phyloP scores from a whole-genome alignment of 37 sponge, comb jelly and placozoan genomes.

The Axinella damicornis region DNA sequence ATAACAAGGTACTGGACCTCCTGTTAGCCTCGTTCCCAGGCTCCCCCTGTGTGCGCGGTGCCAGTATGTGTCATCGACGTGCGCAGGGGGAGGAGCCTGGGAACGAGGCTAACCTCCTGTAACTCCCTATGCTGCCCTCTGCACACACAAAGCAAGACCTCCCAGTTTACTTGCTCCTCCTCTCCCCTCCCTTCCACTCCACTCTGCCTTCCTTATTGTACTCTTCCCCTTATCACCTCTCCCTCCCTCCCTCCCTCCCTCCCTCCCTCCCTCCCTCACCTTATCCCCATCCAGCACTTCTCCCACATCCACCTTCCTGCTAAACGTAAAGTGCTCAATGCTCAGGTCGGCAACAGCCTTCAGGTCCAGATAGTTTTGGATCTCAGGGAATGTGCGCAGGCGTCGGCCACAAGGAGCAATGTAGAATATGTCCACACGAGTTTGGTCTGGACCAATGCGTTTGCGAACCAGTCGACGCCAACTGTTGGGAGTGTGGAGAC shows the following conservation, averaged over 20 bases:
- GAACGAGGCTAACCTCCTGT: too few species aligned
- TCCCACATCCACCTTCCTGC: slow-evolving; percentile 85
- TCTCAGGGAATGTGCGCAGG: slow-evolving; percentile 90
- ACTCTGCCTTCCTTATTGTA: too few species aligned
- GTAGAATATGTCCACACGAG: slow-evolving; percentile 88
- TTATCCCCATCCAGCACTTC: slow-evolving; percentile 26
- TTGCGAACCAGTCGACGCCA: slow-evolving; percentile 73
- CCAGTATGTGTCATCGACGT: too few species aligned
- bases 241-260: background rate
- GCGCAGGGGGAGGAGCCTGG: too few species aligned
- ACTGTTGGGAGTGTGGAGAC: slow-evolving; percentile 11
- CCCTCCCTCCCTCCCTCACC: background rate
- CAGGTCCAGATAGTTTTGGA: slow-evolving; percentile 66
- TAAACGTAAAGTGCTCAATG: slow-evolving; percentile 89
- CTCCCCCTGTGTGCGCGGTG: too few species aligned
- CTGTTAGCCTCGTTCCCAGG: too few species aligned
- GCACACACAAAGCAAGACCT: too few species aligned
- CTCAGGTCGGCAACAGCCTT: slow-evolving; percentile 44
- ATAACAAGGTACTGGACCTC: too few species aligned
- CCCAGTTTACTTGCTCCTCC: background rate
- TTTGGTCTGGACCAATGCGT: slow-evolving; percentile 43
- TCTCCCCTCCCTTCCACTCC: background rate
- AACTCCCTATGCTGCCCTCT: too few species aligned
- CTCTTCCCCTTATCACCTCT: background rate
- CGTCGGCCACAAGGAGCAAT: slow-evolving; percentile 85